Evolutionary conservation across 2,113 vertebrate genomes (phyloP).

Genomic region (Saimiri boliviensis): DNA sequence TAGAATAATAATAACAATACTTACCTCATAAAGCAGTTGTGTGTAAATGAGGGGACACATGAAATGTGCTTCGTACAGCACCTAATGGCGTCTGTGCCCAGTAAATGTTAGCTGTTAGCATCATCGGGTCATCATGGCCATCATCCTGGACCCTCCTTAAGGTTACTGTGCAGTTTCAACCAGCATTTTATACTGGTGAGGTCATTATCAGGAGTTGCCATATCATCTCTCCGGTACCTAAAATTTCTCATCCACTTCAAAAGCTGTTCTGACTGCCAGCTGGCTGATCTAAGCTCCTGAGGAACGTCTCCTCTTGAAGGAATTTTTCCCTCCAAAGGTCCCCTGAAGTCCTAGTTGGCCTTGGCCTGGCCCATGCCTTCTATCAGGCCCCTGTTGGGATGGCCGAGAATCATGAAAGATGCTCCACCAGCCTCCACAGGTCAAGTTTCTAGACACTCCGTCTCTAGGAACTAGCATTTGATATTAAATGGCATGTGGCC

Average conservation of each 20-base stretch:
- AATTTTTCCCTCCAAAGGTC: background rate
- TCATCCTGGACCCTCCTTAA: background rate
- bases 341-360: background rate
- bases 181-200: slow-evolving; percentile 38
- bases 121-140: background rate
- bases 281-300: slow-evolving; percentile 5
- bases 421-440: background rate
- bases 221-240: background rate
- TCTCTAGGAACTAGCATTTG: slow-evolving; percentile 14
- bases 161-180: slow-evolving; percentile 30
- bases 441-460: background rate
- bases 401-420: background rate
- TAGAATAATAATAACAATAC: background rate
- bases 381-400: background rate
- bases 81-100: too few species aligned
- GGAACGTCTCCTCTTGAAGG: background rate
- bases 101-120: too few species aligned
- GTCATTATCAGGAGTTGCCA: slow-evolving; percentile 48
- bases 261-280: slow-evolving; percentile 62
- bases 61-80: too few species aligned
- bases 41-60: background rate
- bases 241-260: background rate
- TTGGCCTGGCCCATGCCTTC: background rate
- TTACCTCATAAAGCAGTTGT: background rate
- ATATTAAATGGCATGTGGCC: background rate